phyloP scores from a whole-genome alignment of 2,113 vertebrate species.

The Rhinoptilus africanus region DNA sequence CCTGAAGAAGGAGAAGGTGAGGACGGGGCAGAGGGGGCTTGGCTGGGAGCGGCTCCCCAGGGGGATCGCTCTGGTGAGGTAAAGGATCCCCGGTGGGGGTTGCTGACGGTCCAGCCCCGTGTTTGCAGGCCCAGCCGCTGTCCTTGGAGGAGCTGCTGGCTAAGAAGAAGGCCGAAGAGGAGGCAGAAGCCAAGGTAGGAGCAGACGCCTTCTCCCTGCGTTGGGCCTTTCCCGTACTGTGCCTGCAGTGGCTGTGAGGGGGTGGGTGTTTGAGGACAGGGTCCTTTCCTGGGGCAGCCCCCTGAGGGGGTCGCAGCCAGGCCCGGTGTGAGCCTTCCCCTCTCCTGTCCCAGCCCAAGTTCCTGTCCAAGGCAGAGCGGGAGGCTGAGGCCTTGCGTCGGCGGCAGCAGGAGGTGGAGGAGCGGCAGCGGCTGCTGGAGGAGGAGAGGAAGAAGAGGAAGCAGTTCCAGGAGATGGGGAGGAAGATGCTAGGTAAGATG shows the following conservation, averaged over 20 bases:
- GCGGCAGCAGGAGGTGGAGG: constrained; percentile 87
- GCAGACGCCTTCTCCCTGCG: fast-evolving
- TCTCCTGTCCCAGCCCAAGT: constrained; percentile 82
- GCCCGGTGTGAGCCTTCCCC: fast-evolving
- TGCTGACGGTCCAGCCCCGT: neutral
- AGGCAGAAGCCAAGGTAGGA: constrained; percentile 92
- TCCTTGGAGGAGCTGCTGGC: constrained; percentile 96
- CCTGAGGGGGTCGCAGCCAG: fast-evolving
- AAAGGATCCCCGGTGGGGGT: neutral
- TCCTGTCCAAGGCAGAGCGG: constrained; percentile 91
- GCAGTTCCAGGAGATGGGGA: constrained; percentile 92
- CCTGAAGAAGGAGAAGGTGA: constrained; percentile 86
- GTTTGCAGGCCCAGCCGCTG: constrained; percentile 84
- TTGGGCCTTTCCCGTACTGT: fast-evolving
- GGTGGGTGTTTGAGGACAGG: neutral
- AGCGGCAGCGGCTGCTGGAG: constrained; percentile 83
- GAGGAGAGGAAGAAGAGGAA: constrained; percentile 94
- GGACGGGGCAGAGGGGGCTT: neutral
- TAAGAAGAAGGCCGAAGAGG: constrained; percentile 96
- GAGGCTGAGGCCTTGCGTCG: constrained; percentile 92
- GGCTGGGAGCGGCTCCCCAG: neutral
- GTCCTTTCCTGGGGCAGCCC: neutral
- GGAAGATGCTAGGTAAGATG: constrained; percentile 92
- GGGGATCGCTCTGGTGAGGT: neutral
- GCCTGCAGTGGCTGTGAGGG: fast-evolving